Percentiles rank a stretch among this genome's conserved stretches.
Conservation (phyloP, 1,140 invertebrate genomes). For the Panulirus ornatus region DNA sequence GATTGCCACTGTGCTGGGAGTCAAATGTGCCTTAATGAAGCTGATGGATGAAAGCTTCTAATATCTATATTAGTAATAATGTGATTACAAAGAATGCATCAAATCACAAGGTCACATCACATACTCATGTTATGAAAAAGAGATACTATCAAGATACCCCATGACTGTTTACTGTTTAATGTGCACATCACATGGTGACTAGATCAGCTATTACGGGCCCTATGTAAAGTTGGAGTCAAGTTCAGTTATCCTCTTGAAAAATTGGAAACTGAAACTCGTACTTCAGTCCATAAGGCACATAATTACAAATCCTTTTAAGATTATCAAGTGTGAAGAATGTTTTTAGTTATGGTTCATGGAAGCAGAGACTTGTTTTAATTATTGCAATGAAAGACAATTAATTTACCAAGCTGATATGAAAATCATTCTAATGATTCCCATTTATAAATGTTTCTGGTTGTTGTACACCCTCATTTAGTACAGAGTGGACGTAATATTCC, state of each 20-base stretch:
- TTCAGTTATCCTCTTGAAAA: constrained; percentile 18
- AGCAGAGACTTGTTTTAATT: constrained; percentile 32
- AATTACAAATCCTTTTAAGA: constrained; percentile 34
- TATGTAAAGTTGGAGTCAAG: background rate
- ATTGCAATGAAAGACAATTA: constrained; percentile 40
- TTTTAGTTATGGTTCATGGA: constrained; percentile 33
- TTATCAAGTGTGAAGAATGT: background rate
- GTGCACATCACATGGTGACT: constrained; percentile 15
- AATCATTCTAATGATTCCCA: constrained; percentile 19
- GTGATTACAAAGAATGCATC: background rate
- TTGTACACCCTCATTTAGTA: constrained; percentile 25
- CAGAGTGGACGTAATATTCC: constrained; percentile 49
- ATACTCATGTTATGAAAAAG: background rate
- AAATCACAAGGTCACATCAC: constrained; percentile 16
- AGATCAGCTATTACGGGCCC: constrained; percentile 12
- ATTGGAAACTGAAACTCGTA: constrained; percentile 33
- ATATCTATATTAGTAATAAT: background rate
- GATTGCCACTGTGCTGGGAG: background rate
- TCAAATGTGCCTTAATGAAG: background rate
- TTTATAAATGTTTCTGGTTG: constrained; percentile 20
- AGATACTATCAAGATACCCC: constrained; percentile 14
- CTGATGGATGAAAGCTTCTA: background rate
- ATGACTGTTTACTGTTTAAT: constrained; percentile 4
- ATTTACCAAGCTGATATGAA: constrained; percentile 47
- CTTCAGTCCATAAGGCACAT: constrained; percentile 27